Base-by-base conservation (phyloP, 2,797 vertebrate species). In the Hafferia zeledoni region DNA sequence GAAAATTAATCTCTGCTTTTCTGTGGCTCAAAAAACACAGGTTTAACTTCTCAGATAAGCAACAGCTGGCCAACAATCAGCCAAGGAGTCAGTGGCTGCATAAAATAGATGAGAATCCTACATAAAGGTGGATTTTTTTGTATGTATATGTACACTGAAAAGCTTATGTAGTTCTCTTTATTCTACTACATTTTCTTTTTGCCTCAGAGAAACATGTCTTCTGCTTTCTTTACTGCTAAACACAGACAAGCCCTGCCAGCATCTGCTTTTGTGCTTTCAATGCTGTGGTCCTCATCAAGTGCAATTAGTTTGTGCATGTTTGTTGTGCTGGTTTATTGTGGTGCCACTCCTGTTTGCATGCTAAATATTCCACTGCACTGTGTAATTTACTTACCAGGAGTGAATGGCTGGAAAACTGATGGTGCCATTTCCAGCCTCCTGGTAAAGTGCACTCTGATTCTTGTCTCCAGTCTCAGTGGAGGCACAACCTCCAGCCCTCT, bases 1-100 rank as follows among this genome's bases (percentile, higher is more conserved):
- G 47, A 91, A 95, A 88, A 87, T 56, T 71, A 59, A 74, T 76
- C 41, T 86, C 44, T 88, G 49, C 37, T 94, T 84, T 94, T 76
- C 71, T 47, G 1, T 0, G 1, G 44, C 77, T 89, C 67, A 65
- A 39, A 82, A 90, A 94, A 27, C 63, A 82, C 52, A 80, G 81
- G 60, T 88, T 90, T 79, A 71, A 72, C 63, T 70, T 56, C 71
- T 64, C 78, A 67, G 37, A 27, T 67, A 82, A 86, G 74, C 44
- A 91, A 67, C 15, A 79, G 76, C 75, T 95, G 68, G 35, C 60
- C 63, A 89, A 56, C 39, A 67, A 47, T 69, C 27, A 76, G 14
- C 52, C 39, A 70, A 64, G 57, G 44, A 72, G 20, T 16, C 13
- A 13, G 28, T 6, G 84, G 50, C 41, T 72, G 61, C 53, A 69